phyloP scores from a whole-genome alignment of 2,113 vertebrate genomes.

The Notothenia rossii region DNA sequence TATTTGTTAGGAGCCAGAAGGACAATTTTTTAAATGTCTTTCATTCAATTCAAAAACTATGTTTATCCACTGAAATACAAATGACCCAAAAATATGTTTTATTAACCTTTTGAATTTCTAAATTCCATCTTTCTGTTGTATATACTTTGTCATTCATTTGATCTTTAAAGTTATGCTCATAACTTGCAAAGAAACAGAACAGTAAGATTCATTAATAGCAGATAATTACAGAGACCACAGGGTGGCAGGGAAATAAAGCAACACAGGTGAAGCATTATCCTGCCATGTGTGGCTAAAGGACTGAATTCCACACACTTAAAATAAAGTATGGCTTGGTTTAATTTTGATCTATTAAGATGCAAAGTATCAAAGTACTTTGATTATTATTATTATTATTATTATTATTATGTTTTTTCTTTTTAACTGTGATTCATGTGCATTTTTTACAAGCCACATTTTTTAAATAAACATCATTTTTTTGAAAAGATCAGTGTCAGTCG shows the following conservation, averaged over 20 bases:
- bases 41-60: not conserved
- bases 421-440: no score
- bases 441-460: no score
- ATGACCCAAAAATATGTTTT: no score
- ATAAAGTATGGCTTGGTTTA: no score
- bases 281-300: conserved; percentile 34
- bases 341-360: no score
- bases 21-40: not conserved
- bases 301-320: conserved; percentile 18
- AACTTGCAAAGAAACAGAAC: not conserved
- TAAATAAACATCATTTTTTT: no score
- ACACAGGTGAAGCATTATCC: not conserved
- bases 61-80: not conserved
- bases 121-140: not conserved
- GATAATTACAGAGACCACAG: not conserved
- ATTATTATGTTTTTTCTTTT: no score
- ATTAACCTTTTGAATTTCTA: not conserved
- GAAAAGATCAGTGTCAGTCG: conserved; percentile 1
- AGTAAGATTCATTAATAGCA: not conserved
- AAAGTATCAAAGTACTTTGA: no score
- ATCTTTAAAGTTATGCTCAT: not conserved
- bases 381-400: no score
- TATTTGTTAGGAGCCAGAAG: conserved; percentile 7
- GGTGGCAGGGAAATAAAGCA: not conserved
- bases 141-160: not conserved